Percentiles rank a stretch among this genome's conserved stretches.
phyloP scores from a whole-genome alignment of 1,140 invertebrate genomes.

The Leguminivora glycinivorella region DNA sequence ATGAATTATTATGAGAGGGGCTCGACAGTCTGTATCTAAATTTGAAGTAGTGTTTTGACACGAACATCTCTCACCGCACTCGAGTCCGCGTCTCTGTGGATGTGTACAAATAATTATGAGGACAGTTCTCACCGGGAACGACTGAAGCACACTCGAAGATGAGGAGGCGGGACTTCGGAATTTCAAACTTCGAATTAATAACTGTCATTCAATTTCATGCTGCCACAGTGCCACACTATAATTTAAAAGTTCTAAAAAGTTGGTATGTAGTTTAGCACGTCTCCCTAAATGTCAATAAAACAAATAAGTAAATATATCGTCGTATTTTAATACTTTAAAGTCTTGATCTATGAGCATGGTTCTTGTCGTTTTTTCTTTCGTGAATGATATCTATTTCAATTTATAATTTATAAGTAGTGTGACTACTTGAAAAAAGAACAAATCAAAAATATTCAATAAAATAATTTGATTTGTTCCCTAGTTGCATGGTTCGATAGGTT shows the following conservation, averaged over 20 bases:
- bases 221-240: background rate
- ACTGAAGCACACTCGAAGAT: constrained; percentile 41
- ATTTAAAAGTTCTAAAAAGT: background rate
- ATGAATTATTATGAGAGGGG: constrained; percentile 60
- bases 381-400: too few relatives aligned
- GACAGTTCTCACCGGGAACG: constrained; percentile 59
- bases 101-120: constrained; percentile 63
- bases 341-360: too few relatives aligned
- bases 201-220: constrained; percentile 10
- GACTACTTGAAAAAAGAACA: too few relatives aligned
- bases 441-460: too few relatives aligned
- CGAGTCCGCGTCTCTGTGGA: constrained; percentile 32
- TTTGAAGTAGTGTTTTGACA: constrained; percentile 63
- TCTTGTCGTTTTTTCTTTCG: too few relatives aligned
- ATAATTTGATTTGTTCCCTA: too few relatives aligned
- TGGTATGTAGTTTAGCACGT: background rate
- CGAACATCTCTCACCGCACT: constrained; percentile 43
- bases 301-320: background rate
- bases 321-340: background rate
- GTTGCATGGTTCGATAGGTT: constrained; percentile 22
- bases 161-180: constrained; percentile 27
- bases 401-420: too few relatives aligned
- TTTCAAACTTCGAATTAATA: constrained; percentile 33
- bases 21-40: constrained; percentile 46
- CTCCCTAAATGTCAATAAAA: too few relatives aligned